Evolutionary conservation across 1,140 invertebrate species (phyloP).

Genomic region (Phortica variegata): DNA sequence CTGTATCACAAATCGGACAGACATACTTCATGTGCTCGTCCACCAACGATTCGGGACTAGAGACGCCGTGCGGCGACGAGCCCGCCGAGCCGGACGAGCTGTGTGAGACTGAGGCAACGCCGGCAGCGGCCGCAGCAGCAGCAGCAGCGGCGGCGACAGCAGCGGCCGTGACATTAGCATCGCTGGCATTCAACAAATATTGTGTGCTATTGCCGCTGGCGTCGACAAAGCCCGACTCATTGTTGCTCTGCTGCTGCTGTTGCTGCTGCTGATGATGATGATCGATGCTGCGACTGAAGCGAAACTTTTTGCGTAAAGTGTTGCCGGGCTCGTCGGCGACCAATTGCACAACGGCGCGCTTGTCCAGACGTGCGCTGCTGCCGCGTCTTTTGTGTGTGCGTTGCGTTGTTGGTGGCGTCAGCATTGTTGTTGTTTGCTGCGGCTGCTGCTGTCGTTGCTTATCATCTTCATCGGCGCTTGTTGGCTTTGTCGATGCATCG

Average conservation of each 20-base stretch:
- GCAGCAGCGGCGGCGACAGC: background rate
- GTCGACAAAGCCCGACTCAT: constrained; percentile 50
- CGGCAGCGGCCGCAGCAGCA: background rate
- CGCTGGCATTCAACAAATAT: constrained; percentile 23
- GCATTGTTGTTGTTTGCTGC: constrained; percentile 14
- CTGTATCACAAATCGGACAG: constrained; percentile 67
- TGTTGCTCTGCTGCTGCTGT: constrained; percentile 20
- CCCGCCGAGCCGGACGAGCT: constrained; percentile 29
- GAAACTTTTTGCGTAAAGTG: constrained; percentile 53
- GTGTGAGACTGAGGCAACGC: background rate
- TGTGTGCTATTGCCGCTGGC: constrained; percentile 32
- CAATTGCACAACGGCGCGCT: constrained; percentile 40
- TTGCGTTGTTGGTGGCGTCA: constrained; percentile 43
- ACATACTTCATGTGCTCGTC: constrained; percentile 58
- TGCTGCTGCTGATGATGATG: no score
- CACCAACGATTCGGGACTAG: constrained; percentile 48
- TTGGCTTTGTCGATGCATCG: no score
- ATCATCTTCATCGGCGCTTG: background rate
- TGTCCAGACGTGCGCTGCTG: constrained; percentile 23
- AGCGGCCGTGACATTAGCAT: constrained; percentile 1
- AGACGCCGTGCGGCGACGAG: constrained; percentile 40
- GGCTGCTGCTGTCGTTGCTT: constrained; percentile 12
- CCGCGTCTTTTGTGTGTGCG: background rate
- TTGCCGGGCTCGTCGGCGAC: constrained; percentile 39
- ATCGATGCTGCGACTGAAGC: constrained; percentile 44